Base-by-base conservation (phyloP, 2,888 invertebrate species). In the Microplitis deprimator region DNA sequence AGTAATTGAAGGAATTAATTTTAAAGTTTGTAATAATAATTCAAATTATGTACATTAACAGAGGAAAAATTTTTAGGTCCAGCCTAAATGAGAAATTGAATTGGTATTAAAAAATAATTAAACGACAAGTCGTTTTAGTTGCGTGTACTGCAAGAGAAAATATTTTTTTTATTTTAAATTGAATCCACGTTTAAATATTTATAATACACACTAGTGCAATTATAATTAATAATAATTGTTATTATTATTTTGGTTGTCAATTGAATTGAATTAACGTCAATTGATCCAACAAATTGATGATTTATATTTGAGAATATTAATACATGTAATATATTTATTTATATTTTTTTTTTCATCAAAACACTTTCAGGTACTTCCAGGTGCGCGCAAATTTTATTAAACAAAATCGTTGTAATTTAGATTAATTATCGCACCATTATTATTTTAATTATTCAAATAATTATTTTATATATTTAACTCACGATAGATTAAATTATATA, bases 361-460 rank as follows among this genome's bases (percentile, higher is more conserved):
- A 81, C 77, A 81, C 73, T 68, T 83, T 85, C 86, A 86, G 85
- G 86, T 86, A 86, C 86, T 83, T 84, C 84, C 84, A 76, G 77
- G 80, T 81, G 81, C 81, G 79, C 82, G 81, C 81, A 79, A 77
- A 72, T 77, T 75, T 67, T 59, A n/a, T 38, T 62, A 20, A 50
- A 70, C 61, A 72, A 73, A 71, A 79, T 80, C 81, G 79, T 82
- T 79, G 79, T 80, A 72, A 75, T 79, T 79, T 73, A 20, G n/a
- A 65, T n/a, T 10, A 65, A 39, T 50, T 20, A 67, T 65, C 41
- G 61, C 74, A 70, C 41, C 75, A 76, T 71, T 40, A 38, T 74
- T 78, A 62, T 6, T 62, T 59, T 59, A 76, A 81, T 80, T 79
- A 39, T 75, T 76, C 72, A 76, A 61, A 72, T 20, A 61, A 50